These are phyloP conservation scores for Drosophila lacteicornis DNA, from an alignment of 1,140 invertebrate species.

Conservation along the genomic window DNA sequence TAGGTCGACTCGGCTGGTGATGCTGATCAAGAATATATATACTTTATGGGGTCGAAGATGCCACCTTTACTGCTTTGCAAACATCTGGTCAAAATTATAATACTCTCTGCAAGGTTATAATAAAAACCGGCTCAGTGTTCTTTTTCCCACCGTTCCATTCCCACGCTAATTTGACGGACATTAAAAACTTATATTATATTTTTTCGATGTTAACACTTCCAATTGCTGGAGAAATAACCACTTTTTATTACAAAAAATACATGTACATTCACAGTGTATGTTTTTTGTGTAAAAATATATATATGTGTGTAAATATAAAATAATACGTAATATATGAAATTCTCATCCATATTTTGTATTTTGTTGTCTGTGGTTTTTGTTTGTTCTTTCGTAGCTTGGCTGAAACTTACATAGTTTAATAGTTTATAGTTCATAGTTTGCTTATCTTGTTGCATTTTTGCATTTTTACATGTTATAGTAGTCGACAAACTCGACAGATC, in stretches of 20 bases:
- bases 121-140: no score
- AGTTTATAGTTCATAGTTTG: neutral
- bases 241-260: slow-evolving; percentile 77
- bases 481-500: slow-evolving; percentile 83
- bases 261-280: slow-evolving; percentile 59
- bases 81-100: no score
- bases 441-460: slow-evolving; percentile 17
- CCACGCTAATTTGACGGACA: no score
- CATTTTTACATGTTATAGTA: slow-evolving; percentile 80
- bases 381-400: slow-evolving; percentile 47
- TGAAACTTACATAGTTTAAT: slow-evolving; percentile 47
- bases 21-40: no score
- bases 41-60: no score
- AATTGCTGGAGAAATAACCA: slow-evolving; percentile 14
- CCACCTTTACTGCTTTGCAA: no score
- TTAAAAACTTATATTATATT: neutral
- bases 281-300: slow-evolving; percentile 78
- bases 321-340: slow-evolving; percentile 71
- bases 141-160: no score
- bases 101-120: no score
- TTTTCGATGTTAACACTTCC: slow-evolving; percentile 5
- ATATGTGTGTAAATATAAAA: slow-evolving; percentile 70
- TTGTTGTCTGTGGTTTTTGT: slow-evolving; percentile 26
- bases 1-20: no score
- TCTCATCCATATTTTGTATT: slow-evolving; percentile 39